Base-by-base conservation (phyloP, 2,888 invertebrate species). In the Andrena trimmerana region DNA sequence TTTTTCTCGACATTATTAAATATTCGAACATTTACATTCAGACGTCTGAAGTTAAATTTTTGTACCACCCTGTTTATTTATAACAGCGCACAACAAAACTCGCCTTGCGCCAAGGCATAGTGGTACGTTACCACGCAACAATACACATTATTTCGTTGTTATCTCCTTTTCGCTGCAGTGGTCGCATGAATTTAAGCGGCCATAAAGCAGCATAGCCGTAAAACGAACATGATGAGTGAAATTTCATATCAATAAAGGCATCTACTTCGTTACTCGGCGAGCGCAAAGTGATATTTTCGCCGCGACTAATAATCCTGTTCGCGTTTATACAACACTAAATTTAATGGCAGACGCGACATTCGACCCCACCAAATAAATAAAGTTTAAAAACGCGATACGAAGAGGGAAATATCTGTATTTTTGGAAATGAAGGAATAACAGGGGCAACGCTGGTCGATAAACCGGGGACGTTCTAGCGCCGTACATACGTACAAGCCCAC, bases 241-340 rank as follows among this genome's bases (percentile, higher is more conserved):
- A 72, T 67, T 66, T 72, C 29, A 24, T 67, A 73, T 62, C 67
- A 10, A 67, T 72, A 62, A 72, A 78, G 60, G 52, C 36, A 48
- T 73, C 60, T 67, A 60, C 31, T 42, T 78, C 59, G 72, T 77
- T 31, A 42, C 27, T 2, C 0, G 48, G 33, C 65, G 36, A 20
- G n/a, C 13, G 6, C 27, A 20, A 70, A 59, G 10, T n/a, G 57
- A 33, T 57, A 27, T 36, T 36, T 57, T 60, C 20, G 10, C 29
- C 36, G 31, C n/a, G 13, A 20, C 10, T 77, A 27, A 52, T 16
- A 52, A 52, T 50, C 13, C 52, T 2, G 27, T 16, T 70, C 16
- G 6, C n/a, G 62, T 31, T 50, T 42, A 10, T 36, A 20, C 16
- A 6, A 20, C 48, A n/a, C 31, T 29, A 54, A 33, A 2, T 31